phyloP scores from a whole-genome alignment of 2,888 invertebrate genomes.

The Cecidostiba fungosa region DNA sequence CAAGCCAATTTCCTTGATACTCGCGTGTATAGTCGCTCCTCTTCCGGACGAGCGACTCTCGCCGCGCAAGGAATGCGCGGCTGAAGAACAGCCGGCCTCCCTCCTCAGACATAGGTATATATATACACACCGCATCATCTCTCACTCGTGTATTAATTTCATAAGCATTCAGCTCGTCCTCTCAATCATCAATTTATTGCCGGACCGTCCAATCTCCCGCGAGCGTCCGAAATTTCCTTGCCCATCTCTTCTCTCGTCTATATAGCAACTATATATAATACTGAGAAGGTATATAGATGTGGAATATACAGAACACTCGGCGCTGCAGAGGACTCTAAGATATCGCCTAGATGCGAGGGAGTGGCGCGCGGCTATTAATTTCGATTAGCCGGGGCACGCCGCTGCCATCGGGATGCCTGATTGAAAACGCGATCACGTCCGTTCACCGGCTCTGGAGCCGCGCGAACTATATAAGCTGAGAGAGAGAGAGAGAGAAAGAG shows the following conservation, averaged over 20 bases:
- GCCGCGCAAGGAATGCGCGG: background rate
- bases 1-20: conserved; percentile 77
- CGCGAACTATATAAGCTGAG: background rate
- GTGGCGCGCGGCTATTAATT: conserved; percentile 65
- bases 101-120: background rate
- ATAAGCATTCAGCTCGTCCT: conserved; percentile 64
- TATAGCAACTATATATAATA: background rate
- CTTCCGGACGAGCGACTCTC: background rate
- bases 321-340: conserved; percentile 68
- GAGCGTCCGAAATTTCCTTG: conserved; percentile 58
- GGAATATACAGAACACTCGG: background rate
- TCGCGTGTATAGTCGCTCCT: background rate
- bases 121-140: background rate
- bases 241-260: background rate
- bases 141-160: conserved; percentile 71
- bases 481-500: too few species aligned
- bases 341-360: conserved; percentile 77
- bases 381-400: conserved; percentile 62
- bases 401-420: conserved; percentile 65
- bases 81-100: background rate
- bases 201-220: conserved; percentile 76
- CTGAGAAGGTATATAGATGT: background rate
- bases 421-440: conserved; percentile 69
- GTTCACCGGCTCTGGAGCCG: conserved; percentile 11
- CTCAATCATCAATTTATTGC: conserved; percentile 79